phyloP scores from a whole-genome alignment of 2,888 invertebrate species.

The Pollenia labialis region DNA sequence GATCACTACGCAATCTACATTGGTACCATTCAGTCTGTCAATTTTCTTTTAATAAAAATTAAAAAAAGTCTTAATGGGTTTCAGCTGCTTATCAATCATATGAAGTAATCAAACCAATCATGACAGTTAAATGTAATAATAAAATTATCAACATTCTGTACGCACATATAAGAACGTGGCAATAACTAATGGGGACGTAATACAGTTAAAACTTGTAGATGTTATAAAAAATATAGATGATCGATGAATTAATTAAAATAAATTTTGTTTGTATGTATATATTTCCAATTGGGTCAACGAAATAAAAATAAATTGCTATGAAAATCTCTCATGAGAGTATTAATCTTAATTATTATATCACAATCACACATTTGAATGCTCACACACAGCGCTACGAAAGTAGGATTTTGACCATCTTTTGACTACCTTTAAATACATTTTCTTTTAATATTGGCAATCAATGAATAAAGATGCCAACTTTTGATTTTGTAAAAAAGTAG shows the following conservation, averaged over 20 bases:
- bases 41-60: not conserved
- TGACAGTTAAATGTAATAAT: conserved; percentile 4
- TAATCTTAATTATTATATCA: too few species aligned
- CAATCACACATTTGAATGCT: too few species aligned
- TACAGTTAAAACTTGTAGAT: not conserved
- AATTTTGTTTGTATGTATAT: not conserved
- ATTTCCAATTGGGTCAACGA: conserved; percentile 52
- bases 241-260: conserved; percentile 8
- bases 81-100: conserved; percentile 26
- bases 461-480: too few species aligned
- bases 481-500: too few species aligned
- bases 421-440: too few species aligned
- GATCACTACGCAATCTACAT: not conserved
- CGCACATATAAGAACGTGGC: not conserved
- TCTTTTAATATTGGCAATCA: too few species aligned
- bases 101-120: not conserved
- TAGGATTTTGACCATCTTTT: too few species aligned
- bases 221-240: not conserved
- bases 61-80: not conserved
- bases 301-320: not conserved
- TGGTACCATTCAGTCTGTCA: conserved; percentile 23
- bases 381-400: too few species aligned
- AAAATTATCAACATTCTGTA: conserved; percentile 2
- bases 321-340: conserved; percentile 41
- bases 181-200: not conserved